Percentiles rank a stretch among this genome's conserved stretches.
Conservation (phyloP, 2,113 vertebrate species). For the Pluvialis apricaria region DNA sequence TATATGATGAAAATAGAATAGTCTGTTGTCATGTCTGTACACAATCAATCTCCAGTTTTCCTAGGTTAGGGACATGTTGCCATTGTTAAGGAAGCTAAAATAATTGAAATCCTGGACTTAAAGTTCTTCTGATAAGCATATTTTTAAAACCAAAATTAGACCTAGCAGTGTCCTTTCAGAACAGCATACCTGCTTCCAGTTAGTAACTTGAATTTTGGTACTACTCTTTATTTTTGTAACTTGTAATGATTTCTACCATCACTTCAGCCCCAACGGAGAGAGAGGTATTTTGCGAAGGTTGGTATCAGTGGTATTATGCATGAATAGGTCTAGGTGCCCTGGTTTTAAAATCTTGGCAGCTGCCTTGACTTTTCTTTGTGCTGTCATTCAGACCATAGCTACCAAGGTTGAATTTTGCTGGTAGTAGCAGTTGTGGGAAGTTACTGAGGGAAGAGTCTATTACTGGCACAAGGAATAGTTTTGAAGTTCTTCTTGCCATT, state of each 20-base stretch:
- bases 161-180: neutral
- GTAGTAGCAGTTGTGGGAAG: neutral
- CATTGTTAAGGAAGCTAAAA: neutral
- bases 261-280: neutral
- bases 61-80: neutral
- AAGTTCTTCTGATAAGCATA: neutral
- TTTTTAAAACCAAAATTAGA: neutral
- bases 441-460: neutral
- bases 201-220: neutral
- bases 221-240: neutral
- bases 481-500: neutral
- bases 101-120: neutral
- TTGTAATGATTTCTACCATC: neutral
- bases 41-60: neutral
- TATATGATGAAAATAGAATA: neutral
- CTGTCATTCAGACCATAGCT: neutral
- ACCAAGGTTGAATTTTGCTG: neutral
- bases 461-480: slow-evolving; percentile 26
- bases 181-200: neutral
- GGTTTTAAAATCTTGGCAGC: slow-evolving; percentile 10
- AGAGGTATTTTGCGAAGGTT: neutral
- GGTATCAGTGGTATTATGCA: neutral
- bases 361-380: slow-evolving; percentile 20
- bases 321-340: neutral
- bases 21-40: neutral